phyloP scores from a whole-genome alignment of 1,140 invertebrate species.

The Cherax destructor region DNA sequence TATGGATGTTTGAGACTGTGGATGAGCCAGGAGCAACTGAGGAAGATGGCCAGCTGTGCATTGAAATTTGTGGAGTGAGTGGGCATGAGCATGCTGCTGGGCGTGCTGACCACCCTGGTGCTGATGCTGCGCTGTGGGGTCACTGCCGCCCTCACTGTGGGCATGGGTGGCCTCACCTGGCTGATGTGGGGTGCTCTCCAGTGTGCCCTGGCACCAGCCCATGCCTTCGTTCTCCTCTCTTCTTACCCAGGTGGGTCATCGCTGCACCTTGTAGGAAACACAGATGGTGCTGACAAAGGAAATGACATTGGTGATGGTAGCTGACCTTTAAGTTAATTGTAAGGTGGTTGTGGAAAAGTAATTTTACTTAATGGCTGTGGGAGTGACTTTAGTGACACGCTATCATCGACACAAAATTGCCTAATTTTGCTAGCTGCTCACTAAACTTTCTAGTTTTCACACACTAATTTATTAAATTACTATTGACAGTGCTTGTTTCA shows the following conservation, averaged over 20 bases:
- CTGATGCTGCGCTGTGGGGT: slow-evolving; percentile 36
- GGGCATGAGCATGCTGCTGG: slow-evolving; percentile 26
- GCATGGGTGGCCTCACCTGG: slow-evolving; percentile 50
- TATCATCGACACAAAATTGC: too few relatives aligned
- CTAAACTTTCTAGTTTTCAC: too few relatives aligned
- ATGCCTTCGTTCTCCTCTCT: slow-evolving; percentile 69
- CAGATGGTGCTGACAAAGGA: too few relatives aligned
- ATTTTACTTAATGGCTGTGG: too few relatives aligned
- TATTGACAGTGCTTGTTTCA: too few relatives aligned
- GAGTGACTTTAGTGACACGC: too few relatives aligned
- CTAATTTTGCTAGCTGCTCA: too few relatives aligned
- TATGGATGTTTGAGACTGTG: neutral
- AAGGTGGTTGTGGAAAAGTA: too few relatives aligned
- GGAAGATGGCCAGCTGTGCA: neutral
- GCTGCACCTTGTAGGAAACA: too few relatives aligned
- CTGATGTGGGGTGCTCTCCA: slow-evolving; percentile 57
- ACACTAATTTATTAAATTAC: too few relatives aligned
- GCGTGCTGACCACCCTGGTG: slow-evolving; percentile 30
- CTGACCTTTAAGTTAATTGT: too few relatives aligned
- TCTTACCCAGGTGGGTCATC: slow-evolving; percentile 64
- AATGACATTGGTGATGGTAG: too few relatives aligned
- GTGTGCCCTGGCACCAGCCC: slow-evolving; percentile 62
- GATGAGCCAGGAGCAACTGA: neutral
- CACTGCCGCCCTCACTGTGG: slow-evolving; percentile 42
- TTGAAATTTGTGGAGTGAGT: neutral